These are phyloP conservation scores for Cheirogaleus major DNA, from an alignment of 2,797 vertebrate genomes.

Conservation along the genomic window DNA sequence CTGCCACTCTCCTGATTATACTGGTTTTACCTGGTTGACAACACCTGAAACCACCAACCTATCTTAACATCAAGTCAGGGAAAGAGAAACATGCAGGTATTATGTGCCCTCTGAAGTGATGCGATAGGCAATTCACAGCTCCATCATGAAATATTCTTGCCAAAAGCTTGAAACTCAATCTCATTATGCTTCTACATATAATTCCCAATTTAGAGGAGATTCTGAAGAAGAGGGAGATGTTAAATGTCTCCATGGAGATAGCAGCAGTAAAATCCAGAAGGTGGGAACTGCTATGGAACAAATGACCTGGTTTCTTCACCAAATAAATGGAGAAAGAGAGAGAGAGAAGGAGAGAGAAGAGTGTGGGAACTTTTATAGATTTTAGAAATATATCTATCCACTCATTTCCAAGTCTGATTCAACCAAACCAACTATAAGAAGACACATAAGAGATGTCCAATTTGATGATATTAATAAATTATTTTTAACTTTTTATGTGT, in stretches of 20 bases:
- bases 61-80: not conserved
- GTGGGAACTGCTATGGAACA: not conserved
- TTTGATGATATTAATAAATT: not conserved
- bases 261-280: not conserved
- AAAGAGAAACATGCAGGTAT: not conserved
- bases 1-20: not conserved
- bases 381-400: not conserved
- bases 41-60: conserved; percentile 4
- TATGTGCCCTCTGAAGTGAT: not conserved
- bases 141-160: not conserved
- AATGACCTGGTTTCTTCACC: not conserved
- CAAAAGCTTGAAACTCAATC: not conserved
- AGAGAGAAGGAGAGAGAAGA: not conserved
- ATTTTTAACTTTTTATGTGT: not conserved
- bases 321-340: not conserved
- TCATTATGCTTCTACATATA: not conserved
- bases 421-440: not conserved
- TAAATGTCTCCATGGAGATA: not conserved
- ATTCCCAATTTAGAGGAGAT: not conserved
- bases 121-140: not conserved
- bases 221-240: not conserved
- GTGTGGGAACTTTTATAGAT: not conserved
- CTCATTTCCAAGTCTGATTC: not conserved
- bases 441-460: not conserved
- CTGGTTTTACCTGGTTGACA: not conserved